Percentiles rank a stretch among this genome's conserved stretches.
Conservation (phyloP, 2,113 vertebrate genomes). For the Petromus typicus region DNA sequence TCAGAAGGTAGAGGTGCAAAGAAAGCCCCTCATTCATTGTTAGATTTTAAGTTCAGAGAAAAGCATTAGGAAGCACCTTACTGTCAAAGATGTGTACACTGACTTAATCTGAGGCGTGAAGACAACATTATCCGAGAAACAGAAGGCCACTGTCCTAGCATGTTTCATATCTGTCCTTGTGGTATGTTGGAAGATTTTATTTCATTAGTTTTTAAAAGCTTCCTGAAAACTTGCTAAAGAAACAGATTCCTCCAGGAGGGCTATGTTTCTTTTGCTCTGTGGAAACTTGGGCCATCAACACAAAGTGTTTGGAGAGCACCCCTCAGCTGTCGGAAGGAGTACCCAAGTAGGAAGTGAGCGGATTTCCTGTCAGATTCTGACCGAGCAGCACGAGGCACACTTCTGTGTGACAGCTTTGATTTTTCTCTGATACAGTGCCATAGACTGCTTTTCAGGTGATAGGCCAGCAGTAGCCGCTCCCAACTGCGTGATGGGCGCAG, state of each 20-base stretch:
- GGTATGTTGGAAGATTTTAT: constrained; percentile 26
- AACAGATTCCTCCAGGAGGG: constrained; percentile 59
- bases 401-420: neutral
- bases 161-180: constrained; percentile 52
- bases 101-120: constrained; percentile 49
- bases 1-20: constrained; percentile 50
- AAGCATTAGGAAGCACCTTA: constrained; percentile 25
- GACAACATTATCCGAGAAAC: constrained; percentile 41
- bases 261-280: constrained; percentile 49
- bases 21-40: neutral
- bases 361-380: neutral
- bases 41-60: constrained; percentile 56
- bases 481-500: neutral
- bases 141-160: neutral
- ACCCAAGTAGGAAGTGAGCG: constrained; percentile 5
- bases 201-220: constrained; percentile 51
- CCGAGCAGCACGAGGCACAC: neutral
- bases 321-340: neutral
- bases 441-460: neutral
- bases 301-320: constrained; percentile 59
- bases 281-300: constrained; percentile 51
- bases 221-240: constrained; percentile 57
- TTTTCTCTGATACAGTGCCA: constrained; percentile 25
- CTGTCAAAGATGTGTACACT: constrained; percentile 51
- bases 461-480: neutral